These are phyloP conservation scores for Ardeotis arabs DNA, from an alignment of 2,113 vertebrate genomes.

Conservation along the genomic window DNA sequence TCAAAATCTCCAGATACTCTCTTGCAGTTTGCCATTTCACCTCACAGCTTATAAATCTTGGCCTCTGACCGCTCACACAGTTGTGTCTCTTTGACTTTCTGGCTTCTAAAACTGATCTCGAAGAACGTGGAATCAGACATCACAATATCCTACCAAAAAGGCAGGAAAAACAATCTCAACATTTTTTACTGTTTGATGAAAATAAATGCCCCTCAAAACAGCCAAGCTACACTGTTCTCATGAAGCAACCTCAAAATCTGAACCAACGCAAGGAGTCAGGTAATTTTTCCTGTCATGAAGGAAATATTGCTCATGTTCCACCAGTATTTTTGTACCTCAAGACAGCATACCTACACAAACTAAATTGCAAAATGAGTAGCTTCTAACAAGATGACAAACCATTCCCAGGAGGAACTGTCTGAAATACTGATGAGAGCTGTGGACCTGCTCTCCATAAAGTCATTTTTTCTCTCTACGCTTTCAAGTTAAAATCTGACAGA, in stretches of 20 bases:
- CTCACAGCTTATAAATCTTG: conserved; percentile 53
- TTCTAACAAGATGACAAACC: background rate
- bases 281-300: background rate
- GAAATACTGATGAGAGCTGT: background rate
- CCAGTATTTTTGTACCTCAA: background rate
- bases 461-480: background rate
- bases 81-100: conserved; percentile 28
- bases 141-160: background rate
- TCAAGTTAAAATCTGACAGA: background rate
- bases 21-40: conserved; percentile 39
- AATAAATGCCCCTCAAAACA: background rate
- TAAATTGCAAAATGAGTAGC: background rate
- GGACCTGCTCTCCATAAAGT: background rate
- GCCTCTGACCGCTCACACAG: background rate
- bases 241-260: background rate
- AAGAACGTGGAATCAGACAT: conserved; percentile 17
- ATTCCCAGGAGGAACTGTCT: background rate
- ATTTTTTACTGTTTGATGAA: background rate
- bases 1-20: conserved; percentile 35
- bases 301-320: background rate
- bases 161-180: background rate
- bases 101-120: conserved; percentile 14
- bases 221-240: background rate
- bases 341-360: background rate
- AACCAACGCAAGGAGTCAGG: background rate